Conservation (phyloP, 2,797 vertebrate species). For the Bryconaethiops microstoma region DNA sequence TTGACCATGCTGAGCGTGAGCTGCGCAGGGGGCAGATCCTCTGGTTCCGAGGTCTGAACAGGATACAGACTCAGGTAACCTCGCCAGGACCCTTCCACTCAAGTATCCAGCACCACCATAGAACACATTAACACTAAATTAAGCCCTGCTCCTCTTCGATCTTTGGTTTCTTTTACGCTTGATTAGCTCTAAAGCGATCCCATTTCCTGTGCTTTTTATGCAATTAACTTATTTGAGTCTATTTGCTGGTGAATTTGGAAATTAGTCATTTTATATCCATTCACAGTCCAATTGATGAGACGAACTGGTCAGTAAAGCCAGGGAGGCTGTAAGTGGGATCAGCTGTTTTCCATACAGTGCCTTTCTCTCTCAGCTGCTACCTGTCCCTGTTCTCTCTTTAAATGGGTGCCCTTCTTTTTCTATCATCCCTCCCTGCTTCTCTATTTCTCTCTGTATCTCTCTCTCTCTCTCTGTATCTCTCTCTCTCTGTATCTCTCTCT, state of each 20-base stretch:
- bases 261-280: not conserved
- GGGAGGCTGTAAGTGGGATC: constrained; percentile 24
- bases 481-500: constrained; percentile 74
- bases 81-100: not conserved
- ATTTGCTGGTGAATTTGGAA: not conserved
- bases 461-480: constrained; percentile 71
- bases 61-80: constrained; percentile 99
- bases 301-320: constrained; percentile 16
- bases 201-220: constrained; percentile 30
- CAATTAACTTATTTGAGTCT: not conserved
- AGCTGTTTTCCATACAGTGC: constrained; percentile 62
- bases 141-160: not conserved
- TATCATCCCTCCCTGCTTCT: constrained; percentile 61
- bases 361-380: constrained; percentile 70
- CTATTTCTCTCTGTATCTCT: constrained; percentile 30
- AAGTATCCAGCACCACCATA: not conserved
- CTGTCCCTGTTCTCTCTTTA: constrained; percentile 68
- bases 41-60: constrained; percentile 99
- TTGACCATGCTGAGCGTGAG: constrained; percentile 97
- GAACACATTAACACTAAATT: constrained; percentile 6
- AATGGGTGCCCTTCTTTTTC: constrained; percentile 70
- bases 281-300: not conserved
- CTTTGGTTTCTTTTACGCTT: constrained; percentile 42
- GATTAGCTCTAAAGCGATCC: constrained; percentile 77
- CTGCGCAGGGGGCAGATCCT: constrained; percentile 97